These are phyloP conservation scores for Orthosia gothica DNA, from an alignment of 2,888 invertebrate species.

Conservation along the genomic window DNA sequence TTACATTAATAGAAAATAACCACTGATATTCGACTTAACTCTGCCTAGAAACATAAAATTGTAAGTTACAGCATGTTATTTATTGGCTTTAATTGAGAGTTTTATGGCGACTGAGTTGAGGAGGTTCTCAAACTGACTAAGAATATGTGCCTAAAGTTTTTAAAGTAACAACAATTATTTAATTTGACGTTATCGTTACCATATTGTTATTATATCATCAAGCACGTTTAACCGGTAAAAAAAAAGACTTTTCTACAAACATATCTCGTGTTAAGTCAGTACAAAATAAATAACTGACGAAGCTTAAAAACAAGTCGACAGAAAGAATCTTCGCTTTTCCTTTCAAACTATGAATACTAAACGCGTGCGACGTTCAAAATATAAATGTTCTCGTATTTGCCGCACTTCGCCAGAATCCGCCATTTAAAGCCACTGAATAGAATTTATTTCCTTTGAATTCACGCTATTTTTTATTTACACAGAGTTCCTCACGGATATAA, in stretches of 20 bases:
- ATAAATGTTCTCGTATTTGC: conserved; percentile 36
- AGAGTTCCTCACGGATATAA: not conserved
- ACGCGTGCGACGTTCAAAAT: conserved; percentile 20
- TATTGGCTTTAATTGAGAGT: no score
- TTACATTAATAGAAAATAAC: no score
- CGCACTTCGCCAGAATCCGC: conserved; percentile 24
- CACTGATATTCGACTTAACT: no score
- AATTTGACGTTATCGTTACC: no score
- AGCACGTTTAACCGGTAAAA: no score
- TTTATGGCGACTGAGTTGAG: no score
- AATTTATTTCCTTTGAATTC: conserved; percentile 38
- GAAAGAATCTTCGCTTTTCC: not conserved
- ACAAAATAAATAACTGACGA: not conserved
- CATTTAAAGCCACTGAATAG: conserved; percentile 37
- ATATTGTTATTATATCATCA: no score
- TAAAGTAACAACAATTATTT: no score
- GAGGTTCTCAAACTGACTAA: no score
- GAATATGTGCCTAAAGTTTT: no score
- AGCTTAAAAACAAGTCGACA: not conserved
- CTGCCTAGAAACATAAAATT: no score
- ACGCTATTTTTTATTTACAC: conserved; percentile 29
- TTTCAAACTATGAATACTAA: conserved; percentile 10
- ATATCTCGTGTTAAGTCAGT: not conserved
- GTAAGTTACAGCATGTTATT: no score
- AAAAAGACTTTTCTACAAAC: not conserved